Evolutionary conservation across 2,797 vertebrate genomes (phyloP).

Genomic region (Hoplostethus mediterraneus): DNA sequence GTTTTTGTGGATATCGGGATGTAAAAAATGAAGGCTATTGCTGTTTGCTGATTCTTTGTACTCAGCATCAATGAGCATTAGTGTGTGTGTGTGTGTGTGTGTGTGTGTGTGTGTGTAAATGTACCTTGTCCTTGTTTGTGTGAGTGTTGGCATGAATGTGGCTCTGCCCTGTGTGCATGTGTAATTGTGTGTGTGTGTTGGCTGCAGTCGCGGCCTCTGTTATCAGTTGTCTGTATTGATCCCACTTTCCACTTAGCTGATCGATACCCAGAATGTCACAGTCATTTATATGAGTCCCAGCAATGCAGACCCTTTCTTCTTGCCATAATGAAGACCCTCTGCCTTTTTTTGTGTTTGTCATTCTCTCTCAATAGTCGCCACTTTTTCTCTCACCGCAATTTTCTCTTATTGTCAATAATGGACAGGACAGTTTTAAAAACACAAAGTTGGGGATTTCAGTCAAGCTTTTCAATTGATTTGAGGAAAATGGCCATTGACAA

Average conservation of each 20-base stretch:
- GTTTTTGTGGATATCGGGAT: conserved; percentile 27
- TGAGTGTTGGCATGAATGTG: conserved; percentile 34
- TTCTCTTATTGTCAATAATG: conserved; percentile 58
- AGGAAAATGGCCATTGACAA: conserved; percentile 45
- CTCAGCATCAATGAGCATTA: conserved; percentile 27
- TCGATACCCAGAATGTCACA: conserved; percentile 79
- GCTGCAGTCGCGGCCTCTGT: conserved; percentile 37
- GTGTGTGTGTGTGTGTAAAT: conserved; percentile 28
- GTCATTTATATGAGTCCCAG: conserved; percentile 70
- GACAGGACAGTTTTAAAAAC: conserved; percentile 31
- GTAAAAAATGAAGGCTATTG: conserved; percentile 32
- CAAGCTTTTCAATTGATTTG: conserved; percentile 45
- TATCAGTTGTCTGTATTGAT: conserved; percentile 76
- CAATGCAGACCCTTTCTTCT: conserved; percentile 51
- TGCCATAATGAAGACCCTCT: conserved; percentile 51
- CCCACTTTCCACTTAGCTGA: conserved; percentile 66
- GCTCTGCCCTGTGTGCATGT: conserved; percentile 20
- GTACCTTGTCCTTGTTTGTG: conserved; percentile 21
- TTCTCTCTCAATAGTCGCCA: conserved; percentile 38
- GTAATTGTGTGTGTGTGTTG: conserved; percentile 34
- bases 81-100: conserved; percentile 32
- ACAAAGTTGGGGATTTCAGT: conserved; percentile 51
- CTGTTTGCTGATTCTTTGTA: conserved; percentile 31
- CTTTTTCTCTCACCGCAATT: conserved; percentile 44
- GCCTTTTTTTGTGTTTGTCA: conserved; percentile 57